A percentile compares a stretch with the other conserved stretches of the same genome.
Conservation (phyloP, 2,797 vertebrate genomes). For the Rhinella marina region DNA sequence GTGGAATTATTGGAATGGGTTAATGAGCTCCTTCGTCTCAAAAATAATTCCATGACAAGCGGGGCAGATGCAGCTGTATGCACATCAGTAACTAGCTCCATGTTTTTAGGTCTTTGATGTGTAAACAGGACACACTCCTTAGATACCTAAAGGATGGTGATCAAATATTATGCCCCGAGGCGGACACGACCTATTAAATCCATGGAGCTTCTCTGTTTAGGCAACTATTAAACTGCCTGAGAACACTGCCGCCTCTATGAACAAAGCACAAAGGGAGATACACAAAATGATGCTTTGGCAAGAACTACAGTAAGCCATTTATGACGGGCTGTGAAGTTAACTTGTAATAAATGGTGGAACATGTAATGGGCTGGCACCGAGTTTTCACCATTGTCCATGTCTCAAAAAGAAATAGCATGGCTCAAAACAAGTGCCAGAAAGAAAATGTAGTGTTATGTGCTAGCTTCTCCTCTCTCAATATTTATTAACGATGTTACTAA, state of each 20-base stretch:
- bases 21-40: background rate
- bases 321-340: slow-evolving; percentile 20
- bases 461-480: background rate
- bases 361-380: slow-evolving; percentile 1
- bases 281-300: slow-evolving; percentile 31
- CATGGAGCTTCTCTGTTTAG: slow-evolving; percentile 16
- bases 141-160: slow-evolving; percentile 36
- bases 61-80: background rate
- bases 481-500: background rate
- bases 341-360: background rate
- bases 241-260: slow-evolving; percentile 20
- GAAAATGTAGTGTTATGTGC: background rate
- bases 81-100: slow-evolving; percentile 12
- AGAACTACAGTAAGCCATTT: background rate
- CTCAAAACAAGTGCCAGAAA: background rate
- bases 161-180: slow-evolving; percentile 39
- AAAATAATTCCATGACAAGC: slow-evolving; percentile 5
- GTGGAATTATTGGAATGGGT: background rate
- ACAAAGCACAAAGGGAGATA: slow-evolving; percentile 11
- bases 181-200: background rate
- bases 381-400: background rate
- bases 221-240: background rate
- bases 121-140: slow-evolving; percentile 47
- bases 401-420: background rate
- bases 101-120: slow-evolving; percentile 39